Evolutionary conservation across 2,888 invertebrate genomes (phyloP).

Genomic region (Orthosia cruda): DNA sequence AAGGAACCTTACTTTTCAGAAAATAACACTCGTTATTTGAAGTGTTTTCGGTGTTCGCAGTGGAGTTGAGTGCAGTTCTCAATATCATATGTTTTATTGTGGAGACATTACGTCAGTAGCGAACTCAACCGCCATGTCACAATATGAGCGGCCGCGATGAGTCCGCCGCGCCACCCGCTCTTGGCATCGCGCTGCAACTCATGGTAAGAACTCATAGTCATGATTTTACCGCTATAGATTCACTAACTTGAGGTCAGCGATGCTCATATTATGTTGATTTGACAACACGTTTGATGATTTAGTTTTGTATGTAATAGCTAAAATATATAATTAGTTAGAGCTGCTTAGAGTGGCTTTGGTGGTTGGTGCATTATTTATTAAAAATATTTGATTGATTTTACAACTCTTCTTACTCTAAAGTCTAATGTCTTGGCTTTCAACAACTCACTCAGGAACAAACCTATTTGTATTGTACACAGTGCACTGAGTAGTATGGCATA

Average conservation of each 20-base stretch:
- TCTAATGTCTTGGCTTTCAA: too few species aligned
- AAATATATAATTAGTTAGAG: too few species aligned
- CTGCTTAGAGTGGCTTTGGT: neutral
- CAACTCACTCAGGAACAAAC: too few species aligned
- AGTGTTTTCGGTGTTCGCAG: constrained; percentile 62
- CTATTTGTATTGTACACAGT: too few species aligned
- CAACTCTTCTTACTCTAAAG: too few species aligned
- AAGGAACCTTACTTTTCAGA: constrained; percentile 47
- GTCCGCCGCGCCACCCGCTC: constrained; percentile 77
- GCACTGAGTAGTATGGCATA: too few species aligned
- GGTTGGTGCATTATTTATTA: neutral
- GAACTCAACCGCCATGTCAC: constrained; percentile 83
- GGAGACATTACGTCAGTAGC: constrained; percentile 65
- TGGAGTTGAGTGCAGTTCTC: constrained; percentile 64
- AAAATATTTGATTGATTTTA: too few species aligned
- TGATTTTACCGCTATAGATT: neutral
- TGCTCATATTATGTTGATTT: neutral
- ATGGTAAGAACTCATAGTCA: constrained; percentile 78
- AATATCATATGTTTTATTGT: constrained; percentile 63
- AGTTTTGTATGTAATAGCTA: neutral
- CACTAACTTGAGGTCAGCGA: neutral
- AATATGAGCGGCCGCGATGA: constrained; percentile 89
- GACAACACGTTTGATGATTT: neutral
- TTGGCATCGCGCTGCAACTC: constrained; percentile 85
- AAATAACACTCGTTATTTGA: constrained; percentile 52